Percentiles rank a stretch among this genome's conserved stretches.
These are phyloP conservation scores for Anneissia japonica DNA, from an alignment of 35 echinoderm and acorn worm genomes.

Conservation along the genomic window DNA sequence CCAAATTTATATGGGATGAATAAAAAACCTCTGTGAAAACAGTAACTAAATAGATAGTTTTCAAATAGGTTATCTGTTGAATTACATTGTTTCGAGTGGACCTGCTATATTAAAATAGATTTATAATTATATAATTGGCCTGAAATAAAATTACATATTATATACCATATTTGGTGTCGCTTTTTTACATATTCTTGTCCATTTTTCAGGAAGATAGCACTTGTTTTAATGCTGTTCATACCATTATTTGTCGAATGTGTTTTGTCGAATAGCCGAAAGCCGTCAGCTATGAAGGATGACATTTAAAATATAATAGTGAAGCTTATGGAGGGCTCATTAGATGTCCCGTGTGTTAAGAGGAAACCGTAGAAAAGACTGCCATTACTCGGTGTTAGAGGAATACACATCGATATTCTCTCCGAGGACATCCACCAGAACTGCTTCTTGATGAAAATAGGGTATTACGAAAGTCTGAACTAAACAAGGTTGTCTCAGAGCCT, in stretches of 20 bases:
- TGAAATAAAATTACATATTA: too few species aligned
- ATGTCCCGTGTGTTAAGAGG: background rate
- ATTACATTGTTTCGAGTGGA: too few species aligned
- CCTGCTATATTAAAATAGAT: too few species aligned
- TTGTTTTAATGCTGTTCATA: background rate
- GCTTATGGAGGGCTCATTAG: constrained; percentile 20
- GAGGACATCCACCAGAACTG: background rate
- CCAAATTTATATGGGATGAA: too few species aligned
- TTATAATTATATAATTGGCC: too few species aligned
- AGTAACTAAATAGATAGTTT: too few species aligned
- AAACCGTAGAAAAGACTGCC: constrained; percentile 12
- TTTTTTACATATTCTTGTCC: too few species aligned
- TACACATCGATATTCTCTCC: constrained; percentile 16
- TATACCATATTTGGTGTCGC: too few species aligned
- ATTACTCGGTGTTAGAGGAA: constrained; percentile 22
- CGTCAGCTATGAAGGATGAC: constrained; percentile 30
- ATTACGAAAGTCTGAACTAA: background rate
- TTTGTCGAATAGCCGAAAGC: background rate
- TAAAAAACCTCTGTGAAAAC: too few species aligned
- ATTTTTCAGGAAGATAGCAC: background rate
- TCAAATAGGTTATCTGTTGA: too few species aligned
- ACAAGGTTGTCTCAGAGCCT: background rate
- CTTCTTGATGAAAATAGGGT: constrained; percentile 9
- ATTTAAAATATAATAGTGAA: constrained; percentile 30
- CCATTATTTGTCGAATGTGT: constrained; percentile 14